phyloP scores from a whole-genome alignment of 2,888 invertebrate species.

The Aphrophora alni region DNA sequence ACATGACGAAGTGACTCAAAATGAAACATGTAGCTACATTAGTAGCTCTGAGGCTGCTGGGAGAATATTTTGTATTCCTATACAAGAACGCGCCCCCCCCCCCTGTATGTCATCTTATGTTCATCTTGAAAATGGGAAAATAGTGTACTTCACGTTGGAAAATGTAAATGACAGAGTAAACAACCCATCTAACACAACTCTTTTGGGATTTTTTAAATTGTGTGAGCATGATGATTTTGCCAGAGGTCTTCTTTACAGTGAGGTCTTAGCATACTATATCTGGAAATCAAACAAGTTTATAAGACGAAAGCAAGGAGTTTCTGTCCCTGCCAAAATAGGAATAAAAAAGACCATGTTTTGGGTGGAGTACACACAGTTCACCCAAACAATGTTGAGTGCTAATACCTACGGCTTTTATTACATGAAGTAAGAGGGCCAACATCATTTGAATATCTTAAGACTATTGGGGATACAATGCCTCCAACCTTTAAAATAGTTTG shows the following conservation, averaged over 20 bases:
- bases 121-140: not conserved
- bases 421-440: conserved; percentile 49
- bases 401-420: conserved; percentile 48
- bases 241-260: conserved; percentile 42
- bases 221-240: conserved; percentile 29
- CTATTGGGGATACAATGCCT: conserved; percentile 50
- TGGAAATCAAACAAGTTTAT: conserved; percentile 24
- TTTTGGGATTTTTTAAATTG: not conserved
- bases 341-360: conserved; percentile 46
- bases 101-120: not conserved
- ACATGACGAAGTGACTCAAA: conserved; percentile 46
- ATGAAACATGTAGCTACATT: conserved; percentile 46
- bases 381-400: conserved; percentile 45
- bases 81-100: conserved; percentile 11
- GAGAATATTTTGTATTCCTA: conserved; percentile 42
- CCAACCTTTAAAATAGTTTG: conserved; percentile 51
- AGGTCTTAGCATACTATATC: conserved; percentile 45
- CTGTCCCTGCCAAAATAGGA: conserved; percentile 9
- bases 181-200: not conserved
- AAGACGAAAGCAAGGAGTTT: not conserved
- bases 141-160: not conserved
- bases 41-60: conserved; percentile 44
- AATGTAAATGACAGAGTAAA: not conserved
- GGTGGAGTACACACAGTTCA: conserved; percentile 51
- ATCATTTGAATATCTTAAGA: conserved; percentile 53